These are phyloP conservation scores for Ochropleura plecta DNA, from an alignment of 2,888 invertebrate genomes.

Conservation along the genomic window DNA sequence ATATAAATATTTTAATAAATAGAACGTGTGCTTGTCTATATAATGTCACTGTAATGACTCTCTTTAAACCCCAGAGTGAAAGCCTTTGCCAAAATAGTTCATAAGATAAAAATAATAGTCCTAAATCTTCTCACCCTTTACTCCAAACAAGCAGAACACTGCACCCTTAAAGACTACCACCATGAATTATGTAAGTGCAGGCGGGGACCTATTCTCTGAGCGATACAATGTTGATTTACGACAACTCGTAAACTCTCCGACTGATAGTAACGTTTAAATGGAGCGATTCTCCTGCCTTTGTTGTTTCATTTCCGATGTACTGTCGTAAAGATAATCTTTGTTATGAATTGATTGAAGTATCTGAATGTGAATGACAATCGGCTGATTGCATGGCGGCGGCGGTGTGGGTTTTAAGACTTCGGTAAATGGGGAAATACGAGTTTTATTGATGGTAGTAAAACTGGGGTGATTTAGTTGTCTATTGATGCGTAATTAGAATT, in stretches of 20 bases:
- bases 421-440: conserved; percentile 29
- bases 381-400: conserved; percentile 45
- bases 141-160: conserved; percentile 42
- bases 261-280: conserved; percentile 66
- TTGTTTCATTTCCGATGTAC: conserved; percentile 67
- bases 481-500: conserved; percentile 14
- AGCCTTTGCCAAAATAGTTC: conserved; percentile 1
- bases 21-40: background rate
- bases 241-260: conserved; percentile 64
- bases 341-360: conserved; percentile 66
- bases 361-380: conserved; percentile 59
- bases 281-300: conserved; percentile 63
- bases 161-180: conserved; percentile 60
- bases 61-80: background rate
- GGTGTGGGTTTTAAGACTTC: conserved; percentile 25
- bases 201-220: conserved; percentile 65
- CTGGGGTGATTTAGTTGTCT: conserved; percentile 27
- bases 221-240: conserved; percentile 72
- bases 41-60: background rate
- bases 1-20: background rate
- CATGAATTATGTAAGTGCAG: conserved; percentile 75
- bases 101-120: background rate
- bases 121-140: conserved; percentile 19
- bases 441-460: conserved; percentile 48
- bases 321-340: conserved; percentile 65